Base-by-base conservation (phyloP, 2,888 invertebrate species). In the Dynastes hyllus region DNA sequence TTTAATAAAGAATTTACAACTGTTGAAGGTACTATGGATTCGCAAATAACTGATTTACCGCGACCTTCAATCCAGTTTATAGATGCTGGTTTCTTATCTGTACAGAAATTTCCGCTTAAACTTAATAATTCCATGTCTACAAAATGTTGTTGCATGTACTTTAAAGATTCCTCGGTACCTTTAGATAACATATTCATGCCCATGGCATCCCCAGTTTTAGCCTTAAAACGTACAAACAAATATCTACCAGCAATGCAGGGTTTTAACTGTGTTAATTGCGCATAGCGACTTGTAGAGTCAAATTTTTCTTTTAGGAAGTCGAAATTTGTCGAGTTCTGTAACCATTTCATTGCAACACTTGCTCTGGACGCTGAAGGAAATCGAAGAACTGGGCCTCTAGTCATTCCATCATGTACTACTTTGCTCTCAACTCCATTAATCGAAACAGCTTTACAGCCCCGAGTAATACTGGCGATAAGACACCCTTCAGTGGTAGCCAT, bases 141-240 rank as follows among this genome's bases (percentile, higher is more conserved):
- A 88, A 97, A 97, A 79, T 91, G 90, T 66, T 91, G 90, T 86
- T 94, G 93, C 1, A 99, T 92, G 71, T 92, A 90, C 83, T 93
- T 93, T 37, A 99, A 88, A 0, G 97, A 95, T 85, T 94, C 94
- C 90, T 98, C 98, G 0, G 97, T 96, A 0, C 98, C 98, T 91
- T 99, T 99, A 0, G 98, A 98, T 0, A 99, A 92, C 99, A 99
- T 99, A 87, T 99, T 99, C 99, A 99, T 99, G 65, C 99, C 99
- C 99, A 99, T 99, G 1, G 99, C 99, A 88, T 99, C 99, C 0
- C 99, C 99, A 0, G 99, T 99, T 2, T 93, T 93, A 0, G 99
- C 98, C 76, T 96, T 94, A 89, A 99, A 99, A 83, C 98, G 92
- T 67, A 99, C 92, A 88, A 96, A 98, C 22, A 98, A 89, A 77